Percentiles rank a stretch among this genome's conserved stretches.
Evolutionary conservation across 2,888 invertebrate species (phyloP).

Genomic region (Ceramica pisi): DNA sequence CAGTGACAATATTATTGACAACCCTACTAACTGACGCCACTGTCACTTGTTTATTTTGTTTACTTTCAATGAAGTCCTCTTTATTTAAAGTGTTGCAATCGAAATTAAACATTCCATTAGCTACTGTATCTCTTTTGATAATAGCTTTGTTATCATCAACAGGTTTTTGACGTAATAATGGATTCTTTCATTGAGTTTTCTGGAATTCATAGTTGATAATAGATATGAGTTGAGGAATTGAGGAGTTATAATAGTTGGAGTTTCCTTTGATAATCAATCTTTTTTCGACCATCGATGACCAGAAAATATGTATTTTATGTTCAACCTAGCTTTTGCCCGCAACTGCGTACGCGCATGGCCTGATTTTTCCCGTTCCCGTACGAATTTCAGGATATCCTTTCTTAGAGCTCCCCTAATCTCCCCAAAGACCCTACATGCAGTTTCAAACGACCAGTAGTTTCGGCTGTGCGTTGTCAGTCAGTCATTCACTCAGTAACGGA

Average conservation of each 20-base stretch:
- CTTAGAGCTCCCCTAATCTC: no score
- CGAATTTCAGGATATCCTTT: no score
- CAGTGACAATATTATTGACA: neutral
- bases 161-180: conserved; percentile 14
- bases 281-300: neutral
- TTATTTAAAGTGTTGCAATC: conserved; percentile 39
- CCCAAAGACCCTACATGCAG: no score
- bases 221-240: neutral
- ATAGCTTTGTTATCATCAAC: conserved; percentile 28
- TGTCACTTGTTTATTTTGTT: conserved; percentile 26
- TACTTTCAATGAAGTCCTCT: conserved; percentile 21
- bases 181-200: conserved; percentile 7
- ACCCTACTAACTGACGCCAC: conserved; percentile 14
- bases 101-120: conserved; percentile 37
- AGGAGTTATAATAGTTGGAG: neutral
- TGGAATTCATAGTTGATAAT: conserved; percentile 2
- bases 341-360: no score
- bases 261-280: no score
- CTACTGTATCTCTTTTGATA: conserved; percentile 41
- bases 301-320: neutral
- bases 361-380: no score
- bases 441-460: no score
- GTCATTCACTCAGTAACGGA: no score
- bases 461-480: no score
- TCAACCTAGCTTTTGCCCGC: no score